Percentiles rank a stretch among this genome's conserved stretches.
These are phyloP conservation scores for Falco berigora DNA, from an alignment of 2,797 vertebrate species.

Conservation along the genomic window DNA sequence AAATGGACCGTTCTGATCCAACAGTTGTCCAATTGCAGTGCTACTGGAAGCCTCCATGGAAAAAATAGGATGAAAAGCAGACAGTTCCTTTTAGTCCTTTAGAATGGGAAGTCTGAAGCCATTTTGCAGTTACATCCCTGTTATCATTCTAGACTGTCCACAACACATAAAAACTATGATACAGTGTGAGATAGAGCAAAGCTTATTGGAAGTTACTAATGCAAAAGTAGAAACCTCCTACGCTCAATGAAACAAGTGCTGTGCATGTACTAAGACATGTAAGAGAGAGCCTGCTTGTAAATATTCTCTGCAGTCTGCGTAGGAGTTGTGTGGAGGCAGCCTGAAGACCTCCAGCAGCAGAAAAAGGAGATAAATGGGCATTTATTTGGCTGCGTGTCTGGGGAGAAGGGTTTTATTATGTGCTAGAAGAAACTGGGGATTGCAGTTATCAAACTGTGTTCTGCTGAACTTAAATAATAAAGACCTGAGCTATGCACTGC, in stretches of 20 bases:
- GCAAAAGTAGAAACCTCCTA: slow-evolving; percentile 28
- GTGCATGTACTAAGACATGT: not conserved
- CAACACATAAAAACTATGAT: not conserved
- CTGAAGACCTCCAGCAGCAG: not conserved
- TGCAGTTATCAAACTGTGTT: not conserved
- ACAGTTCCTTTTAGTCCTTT: not conserved
- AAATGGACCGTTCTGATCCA: not conserved
- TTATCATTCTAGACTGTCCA: not conserved
- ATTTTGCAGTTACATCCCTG: not conserved
- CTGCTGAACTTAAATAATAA: not conserved
- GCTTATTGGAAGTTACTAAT: not conserved
- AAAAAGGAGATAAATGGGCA: not conserved
- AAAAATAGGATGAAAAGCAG: not conserved
- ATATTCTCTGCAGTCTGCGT: not conserved
- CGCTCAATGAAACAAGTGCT: not conserved
- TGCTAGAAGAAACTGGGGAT: not conserved
- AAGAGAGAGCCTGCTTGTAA: slow-evolving; percentile 3
- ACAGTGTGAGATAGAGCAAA: not conserved
- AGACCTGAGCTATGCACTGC: not conserved
- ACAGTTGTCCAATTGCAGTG: not conserved
- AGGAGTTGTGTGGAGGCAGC: not conserved
- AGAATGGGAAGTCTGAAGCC: not conserved
- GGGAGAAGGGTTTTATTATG: not conserved
- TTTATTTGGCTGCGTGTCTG: not conserved
- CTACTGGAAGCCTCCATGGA: not conserved